phyloP scores from a whole-genome alignment of 2,113 vertebrate species.

The Phocoena phocoena region DNA sequence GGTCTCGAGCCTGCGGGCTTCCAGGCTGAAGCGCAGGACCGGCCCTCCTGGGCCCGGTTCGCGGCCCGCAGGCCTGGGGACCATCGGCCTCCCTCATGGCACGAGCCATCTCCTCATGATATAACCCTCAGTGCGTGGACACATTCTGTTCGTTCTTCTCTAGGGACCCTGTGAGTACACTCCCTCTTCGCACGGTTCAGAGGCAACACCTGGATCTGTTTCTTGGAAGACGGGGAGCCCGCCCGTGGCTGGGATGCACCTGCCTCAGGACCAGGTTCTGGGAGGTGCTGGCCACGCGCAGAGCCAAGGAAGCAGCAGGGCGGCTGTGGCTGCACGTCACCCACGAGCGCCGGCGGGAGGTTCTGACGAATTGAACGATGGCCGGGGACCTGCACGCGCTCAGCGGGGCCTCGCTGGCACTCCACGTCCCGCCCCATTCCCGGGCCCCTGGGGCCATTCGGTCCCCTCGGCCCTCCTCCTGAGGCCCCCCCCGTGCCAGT shows the following conservation, averaged over 20 bases:
- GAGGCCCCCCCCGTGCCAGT: accelerated
- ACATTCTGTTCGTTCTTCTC: accelerated
- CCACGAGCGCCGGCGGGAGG: neutral
- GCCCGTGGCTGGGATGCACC: accelerated
- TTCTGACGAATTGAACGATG: accelerated
- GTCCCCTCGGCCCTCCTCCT: neutral
- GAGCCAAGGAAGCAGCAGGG: neutral
- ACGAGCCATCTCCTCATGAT: accelerated
- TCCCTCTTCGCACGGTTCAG: accelerated
- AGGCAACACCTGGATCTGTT: neutral
- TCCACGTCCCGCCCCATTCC: neutral
- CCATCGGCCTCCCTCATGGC: accelerated
- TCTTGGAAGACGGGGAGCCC: neutral
- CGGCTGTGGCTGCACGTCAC: accelerated
- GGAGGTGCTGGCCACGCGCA: neutral
- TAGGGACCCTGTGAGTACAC: accelerated
- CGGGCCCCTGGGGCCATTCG: neutral
- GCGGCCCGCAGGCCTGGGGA: neutral
- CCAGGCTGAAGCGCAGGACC: neutral
- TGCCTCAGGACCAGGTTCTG: neutral
- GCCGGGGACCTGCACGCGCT: accelerated
- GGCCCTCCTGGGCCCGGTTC: too few species aligned
- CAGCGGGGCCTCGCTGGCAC: accelerated
- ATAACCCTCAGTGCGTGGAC: neutral
- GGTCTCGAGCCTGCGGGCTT: neutral